A percentile compares a stretch with the other conserved stretches of the same genome.
These are phyloP conservation scores for Pachydiplax longipennis DNA, from an alignment of 2,888 invertebrate species.

Conservation along the genomic window DNA sequence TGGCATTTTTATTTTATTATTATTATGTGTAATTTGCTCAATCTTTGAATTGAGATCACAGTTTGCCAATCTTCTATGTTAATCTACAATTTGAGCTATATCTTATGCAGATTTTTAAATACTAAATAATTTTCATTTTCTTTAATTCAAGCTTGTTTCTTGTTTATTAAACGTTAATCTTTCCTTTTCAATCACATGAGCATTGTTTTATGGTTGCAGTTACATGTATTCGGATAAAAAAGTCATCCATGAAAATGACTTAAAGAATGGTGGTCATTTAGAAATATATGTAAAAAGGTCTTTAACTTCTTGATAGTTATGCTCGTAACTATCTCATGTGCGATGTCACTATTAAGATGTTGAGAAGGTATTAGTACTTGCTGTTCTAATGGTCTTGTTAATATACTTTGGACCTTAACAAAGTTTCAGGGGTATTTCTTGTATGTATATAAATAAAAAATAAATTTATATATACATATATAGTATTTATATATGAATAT, in stretches of 20 bases:
- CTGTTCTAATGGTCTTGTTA: constrained; percentile 4
- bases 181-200: too few relatives aligned
- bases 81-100: too few relatives aligned
- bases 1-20: background rate
- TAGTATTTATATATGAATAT: constrained; percentile 11
- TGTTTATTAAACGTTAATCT: too few relatives aligned
- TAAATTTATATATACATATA: background rate
- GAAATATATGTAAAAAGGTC: background rate
- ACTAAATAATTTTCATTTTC: too few relatives aligned
- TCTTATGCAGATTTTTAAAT: background rate
- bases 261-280: too few relatives aligned
- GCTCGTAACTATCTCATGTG: background rate
- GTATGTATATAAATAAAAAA: background rate
- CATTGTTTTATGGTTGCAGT: too few relatives aligned
- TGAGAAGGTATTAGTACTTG: background rate
- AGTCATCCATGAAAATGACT: too few relatives aligned
- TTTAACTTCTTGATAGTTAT: background rate
- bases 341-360: background rate
- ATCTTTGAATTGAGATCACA: background rate
- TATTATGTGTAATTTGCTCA: background rate
- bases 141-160: too few relatives aligned
- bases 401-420: background rate
- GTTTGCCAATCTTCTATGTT: too few relatives aligned
- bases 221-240: too few relatives aligned
- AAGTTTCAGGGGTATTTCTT: constrained; percentile 28